These are phyloP conservation scores for Zosterops lateralis DNA, from an alignment of 2,113 vertebrate genomes.

Conservation along the genomic window DNA sequence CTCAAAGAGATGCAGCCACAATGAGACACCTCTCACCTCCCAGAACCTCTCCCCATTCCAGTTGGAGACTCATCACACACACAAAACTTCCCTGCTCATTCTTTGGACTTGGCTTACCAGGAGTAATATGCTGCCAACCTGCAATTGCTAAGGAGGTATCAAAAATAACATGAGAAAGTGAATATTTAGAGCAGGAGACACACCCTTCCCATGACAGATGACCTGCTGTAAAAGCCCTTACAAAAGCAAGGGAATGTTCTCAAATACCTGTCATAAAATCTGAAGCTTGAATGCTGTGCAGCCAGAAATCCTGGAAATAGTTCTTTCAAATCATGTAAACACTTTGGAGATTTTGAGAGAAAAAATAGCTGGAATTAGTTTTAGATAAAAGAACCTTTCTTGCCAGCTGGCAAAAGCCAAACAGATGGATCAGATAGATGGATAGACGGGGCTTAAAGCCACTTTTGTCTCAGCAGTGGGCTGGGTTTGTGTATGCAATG, in stretches of 20 bases:
- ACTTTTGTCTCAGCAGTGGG: slow-evolving; percentile 36
- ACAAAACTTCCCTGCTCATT: not conserved
- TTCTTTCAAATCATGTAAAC: slow-evolving; percentile 5
- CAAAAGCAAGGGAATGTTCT: not conserved
- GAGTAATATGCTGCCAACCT: not conserved
- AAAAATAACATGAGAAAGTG: not conserved
- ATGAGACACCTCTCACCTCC: not conserved
- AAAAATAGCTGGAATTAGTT: slow-evolving; percentile 44
- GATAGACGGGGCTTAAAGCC: slow-evolving; percentile 21
- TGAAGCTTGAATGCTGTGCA: not conserved
- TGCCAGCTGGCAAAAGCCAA: slow-evolving; percentile 32
- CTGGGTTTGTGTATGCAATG: not conserved
- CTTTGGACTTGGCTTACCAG: not conserved
- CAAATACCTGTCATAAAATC: not conserved
- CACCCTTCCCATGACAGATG: not conserved
- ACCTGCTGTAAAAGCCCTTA: not conserved
- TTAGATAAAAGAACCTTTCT: slow-evolving; percentile 18
- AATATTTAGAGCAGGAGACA: not conserved
- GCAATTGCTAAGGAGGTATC: not conserved
- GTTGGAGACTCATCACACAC: not conserved
- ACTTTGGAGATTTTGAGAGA: not conserved
- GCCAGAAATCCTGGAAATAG: not conserved
- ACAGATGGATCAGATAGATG: slow-evolving; percentile 28
- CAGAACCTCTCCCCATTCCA: not conserved
- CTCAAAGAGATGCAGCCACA: not conserved